These are phyloP conservation scores for Pelochelys cantorii DNA, from an alignment of 2,797 vertebrate genomes.

Conservation along the genomic window DNA sequence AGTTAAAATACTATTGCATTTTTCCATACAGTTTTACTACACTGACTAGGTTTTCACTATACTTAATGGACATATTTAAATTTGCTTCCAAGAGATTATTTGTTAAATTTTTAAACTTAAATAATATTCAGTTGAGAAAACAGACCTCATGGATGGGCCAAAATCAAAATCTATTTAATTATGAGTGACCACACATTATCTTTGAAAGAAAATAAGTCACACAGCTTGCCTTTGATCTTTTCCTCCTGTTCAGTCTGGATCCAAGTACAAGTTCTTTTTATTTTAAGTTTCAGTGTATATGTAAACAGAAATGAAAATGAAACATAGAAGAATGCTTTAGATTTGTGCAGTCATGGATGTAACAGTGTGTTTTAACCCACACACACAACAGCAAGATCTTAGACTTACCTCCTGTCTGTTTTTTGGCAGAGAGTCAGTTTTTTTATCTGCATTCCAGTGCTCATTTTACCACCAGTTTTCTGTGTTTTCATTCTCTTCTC, in stretches of 20 bases:
- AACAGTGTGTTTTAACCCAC: background rate
- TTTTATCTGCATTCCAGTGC: background rate
- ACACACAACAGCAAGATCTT: fast-evolving
- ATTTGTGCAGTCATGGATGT: background rate
- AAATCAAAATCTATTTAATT: background rate
- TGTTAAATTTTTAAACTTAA: background rate
- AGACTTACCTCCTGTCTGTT: background rate
- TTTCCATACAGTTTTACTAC: background rate
- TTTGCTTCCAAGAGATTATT: background rate
- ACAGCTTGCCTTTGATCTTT: background rate
- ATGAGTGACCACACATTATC: background rate
- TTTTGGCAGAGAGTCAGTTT: background rate
- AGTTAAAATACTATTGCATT: background rate
- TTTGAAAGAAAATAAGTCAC: background rate
- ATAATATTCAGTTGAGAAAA: background rate
- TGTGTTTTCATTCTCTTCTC: background rate
- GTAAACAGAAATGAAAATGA: background rate
- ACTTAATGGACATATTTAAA: background rate
- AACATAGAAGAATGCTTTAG: background rate
- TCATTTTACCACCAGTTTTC: background rate
- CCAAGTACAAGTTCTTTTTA: background rate
- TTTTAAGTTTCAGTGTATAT: fast-evolving
- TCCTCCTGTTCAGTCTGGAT: background rate
- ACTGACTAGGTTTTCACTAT: background rate
- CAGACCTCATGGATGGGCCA: background rate